Conservation (phyloP, 2,797 vertebrate species). For the Melanotaenia maccullochi region DNA sequence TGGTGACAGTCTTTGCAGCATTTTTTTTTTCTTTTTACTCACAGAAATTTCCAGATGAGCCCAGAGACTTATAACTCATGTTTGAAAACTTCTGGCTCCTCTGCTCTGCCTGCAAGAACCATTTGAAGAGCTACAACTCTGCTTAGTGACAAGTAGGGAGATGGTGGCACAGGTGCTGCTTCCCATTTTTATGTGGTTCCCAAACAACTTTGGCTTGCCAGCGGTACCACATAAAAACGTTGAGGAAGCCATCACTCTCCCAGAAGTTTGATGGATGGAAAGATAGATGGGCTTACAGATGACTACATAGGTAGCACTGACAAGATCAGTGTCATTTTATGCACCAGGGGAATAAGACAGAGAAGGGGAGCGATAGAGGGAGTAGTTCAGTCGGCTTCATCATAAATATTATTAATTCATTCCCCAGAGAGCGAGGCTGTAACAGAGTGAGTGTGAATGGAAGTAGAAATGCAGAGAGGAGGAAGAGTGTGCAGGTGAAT, state of each 20-base stretch:
- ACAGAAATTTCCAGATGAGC: conserved; percentile 26
- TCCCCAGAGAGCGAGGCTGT: conserved; percentile 61
- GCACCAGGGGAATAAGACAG: conserved; percentile 72
- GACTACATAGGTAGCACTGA: conserved; percentile 75
- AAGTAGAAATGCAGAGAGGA: conserved; percentile 39
- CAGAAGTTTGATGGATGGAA: conserved; percentile 75
- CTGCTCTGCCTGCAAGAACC: conserved; percentile 22
- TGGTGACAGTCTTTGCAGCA: conserved; percentile 29
- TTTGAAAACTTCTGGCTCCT: conserved; percentile 37
- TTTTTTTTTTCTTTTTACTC: conserved; percentile 20
- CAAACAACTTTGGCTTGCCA: conserved; percentile 73
- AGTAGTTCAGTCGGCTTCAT: conserved; percentile 58
- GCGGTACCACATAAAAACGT: conserved; percentile 65
- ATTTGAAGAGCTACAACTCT: conserved; percentile 56
- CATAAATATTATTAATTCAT: conserved; percentile 85
- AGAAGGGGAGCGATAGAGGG: conserved; percentile 43
- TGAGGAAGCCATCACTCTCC: conserved; percentile 66
- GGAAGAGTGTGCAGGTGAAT: conserved; percentile 34
- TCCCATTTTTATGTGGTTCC: conserved; percentile 72
- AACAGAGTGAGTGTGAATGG: conserved; percentile 51
- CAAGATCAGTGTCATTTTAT: conserved; percentile 83
- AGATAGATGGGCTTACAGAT: conserved; percentile 76
- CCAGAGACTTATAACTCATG: conserved; percentile 45
- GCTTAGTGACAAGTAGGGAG: conserved; percentile 48
- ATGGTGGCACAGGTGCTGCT: conserved; percentile 66